These are phyloP conservation scores for Gymnosoma rotundatum DNA, from an alignment of 2,888 invertebrate genomes.

Conservation along the genomic window DNA sequence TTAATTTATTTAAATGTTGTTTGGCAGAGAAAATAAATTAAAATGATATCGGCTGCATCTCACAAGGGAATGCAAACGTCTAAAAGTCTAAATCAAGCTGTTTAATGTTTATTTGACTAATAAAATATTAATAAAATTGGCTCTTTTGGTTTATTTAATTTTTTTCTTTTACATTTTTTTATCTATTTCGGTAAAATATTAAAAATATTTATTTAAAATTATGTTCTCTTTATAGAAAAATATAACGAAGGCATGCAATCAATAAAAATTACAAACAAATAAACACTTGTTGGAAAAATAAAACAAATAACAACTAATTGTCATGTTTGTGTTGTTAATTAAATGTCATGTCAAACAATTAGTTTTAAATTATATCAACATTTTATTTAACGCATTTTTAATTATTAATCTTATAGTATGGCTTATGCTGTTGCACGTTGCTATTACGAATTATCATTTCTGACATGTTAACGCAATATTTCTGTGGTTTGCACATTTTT, in stretches of 20 bases:
- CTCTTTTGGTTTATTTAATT: not conserved
- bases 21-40: slow-evolving; percentile 51
- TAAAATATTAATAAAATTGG: slow-evolving; percentile 24
- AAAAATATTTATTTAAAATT: too few species aligned
- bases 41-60: slow-evolving; percentile 7
- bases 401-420: slow-evolving; percentile 9
- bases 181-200: not conserved
- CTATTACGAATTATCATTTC: not conserved
- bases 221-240: too few species aligned
- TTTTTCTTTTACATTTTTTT: not conserved
- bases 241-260: too few species aligned
- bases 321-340: slow-evolving; percentile 63
- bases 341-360: slow-evolving; percentile 64
- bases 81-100: slow-evolving; percentile 46
- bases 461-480: not conserved
- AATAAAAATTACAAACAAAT: slow-evolving; percentile 28
- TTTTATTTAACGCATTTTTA: slow-evolving; percentile 50
- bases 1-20: slow-evolving; percentile 62
- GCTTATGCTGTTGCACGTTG: not conserved
- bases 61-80: slow-evolving; percentile 20
- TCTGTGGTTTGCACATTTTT: too few species aligned
- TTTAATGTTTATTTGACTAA: slow-evolving; percentile 40
- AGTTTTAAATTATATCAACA: slow-evolving; percentile 56
- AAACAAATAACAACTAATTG: slow-evolving; percentile 29
- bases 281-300: slow-evolving; percentile 13